Evolutionary conservation across 2,797 vertebrate genomes (phyloP).

Genomic region (Takifugu rubripes): DNA sequence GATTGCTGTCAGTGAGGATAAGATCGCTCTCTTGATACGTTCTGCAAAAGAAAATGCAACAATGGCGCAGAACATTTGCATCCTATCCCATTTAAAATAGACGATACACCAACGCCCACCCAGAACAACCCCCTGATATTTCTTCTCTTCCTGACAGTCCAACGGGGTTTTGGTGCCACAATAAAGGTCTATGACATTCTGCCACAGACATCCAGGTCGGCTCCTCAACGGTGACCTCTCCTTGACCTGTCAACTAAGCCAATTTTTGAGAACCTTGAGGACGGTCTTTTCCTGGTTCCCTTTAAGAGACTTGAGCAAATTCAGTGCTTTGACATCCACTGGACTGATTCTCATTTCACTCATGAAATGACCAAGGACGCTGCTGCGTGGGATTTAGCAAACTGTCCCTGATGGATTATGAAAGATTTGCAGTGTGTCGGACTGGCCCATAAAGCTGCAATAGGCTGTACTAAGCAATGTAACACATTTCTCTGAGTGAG

Average conservation of each 20-base stretch:
- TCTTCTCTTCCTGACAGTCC: too few species aligned
- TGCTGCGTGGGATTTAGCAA: constrained; percentile 7
- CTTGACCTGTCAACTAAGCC: neutral
- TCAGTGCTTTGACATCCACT: constrained; percentile 1
- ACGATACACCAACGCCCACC: too few species aligned
- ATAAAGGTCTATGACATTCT: too few species aligned
- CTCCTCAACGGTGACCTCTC: neutral
- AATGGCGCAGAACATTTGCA: too few species aligned
- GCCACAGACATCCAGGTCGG: too few species aligned
- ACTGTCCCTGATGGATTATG: constrained; percentile 26
- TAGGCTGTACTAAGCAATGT: constrained; percentile 12
- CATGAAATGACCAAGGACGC: constrained; percentile 4
- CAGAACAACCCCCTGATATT: too few species aligned
- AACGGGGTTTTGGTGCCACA: too few species aligned
- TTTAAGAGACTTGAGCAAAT: neutral
- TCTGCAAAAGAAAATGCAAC: too few species aligned
- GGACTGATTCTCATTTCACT: constrained; percentile 17
- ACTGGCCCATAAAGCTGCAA: constrained; percentile 2
- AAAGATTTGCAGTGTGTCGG: constrained; percentile 27
- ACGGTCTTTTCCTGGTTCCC: neutral
- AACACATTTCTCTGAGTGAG: constrained; percentile 7
- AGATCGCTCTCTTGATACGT: too few species aligned
- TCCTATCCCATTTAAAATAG: too few species aligned
- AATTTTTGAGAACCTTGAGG: constrained; percentile 4
- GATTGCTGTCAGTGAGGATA: too few species aligned